These are phyloP conservation scores for Cryptus armator DNA, from an alignment of 2,888 invertebrate species.

Conservation along the genomic window DNA sequence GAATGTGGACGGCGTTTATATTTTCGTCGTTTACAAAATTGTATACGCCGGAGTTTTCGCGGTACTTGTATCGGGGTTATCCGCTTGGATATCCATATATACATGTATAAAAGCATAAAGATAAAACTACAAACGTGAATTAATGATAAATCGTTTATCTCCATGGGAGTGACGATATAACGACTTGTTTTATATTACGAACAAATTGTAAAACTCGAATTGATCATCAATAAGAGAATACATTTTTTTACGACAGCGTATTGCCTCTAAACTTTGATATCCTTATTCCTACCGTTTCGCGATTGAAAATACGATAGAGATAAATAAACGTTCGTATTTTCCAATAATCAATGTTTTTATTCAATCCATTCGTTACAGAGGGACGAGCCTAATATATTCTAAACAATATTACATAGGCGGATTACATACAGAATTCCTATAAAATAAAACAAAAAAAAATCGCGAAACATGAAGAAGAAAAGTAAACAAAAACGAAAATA, in stretches of 20 bases:
- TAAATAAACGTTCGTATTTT: conserved; percentile 13
- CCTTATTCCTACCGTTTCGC: not conserved
- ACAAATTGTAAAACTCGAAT: conserved; percentile 59
- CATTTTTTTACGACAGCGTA: conserved; percentile 54
- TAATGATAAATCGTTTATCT: conserved; percentile 27
- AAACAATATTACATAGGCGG: conserved; percentile 64
- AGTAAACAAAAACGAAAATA: conserved; percentile 39
- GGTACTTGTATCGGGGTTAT: conserved; percentile 29
- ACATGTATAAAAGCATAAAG: conserved; percentile 10
- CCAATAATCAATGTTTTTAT: conserved; percentile 71
- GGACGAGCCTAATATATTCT: conserved; percentile 59
- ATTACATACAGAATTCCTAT: conserved; percentile 64
- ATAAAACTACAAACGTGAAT: conserved; percentile 38
- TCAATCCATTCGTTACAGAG: conserved; percentile 68
- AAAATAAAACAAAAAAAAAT: conserved; percentile 61
- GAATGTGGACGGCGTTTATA: conserved; percentile 8
- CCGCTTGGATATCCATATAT: conserved; percentile 23
- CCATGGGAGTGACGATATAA: conserved; percentile 38
- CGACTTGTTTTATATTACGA: conserved; percentile 59
- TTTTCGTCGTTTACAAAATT: conserved; percentile 16
- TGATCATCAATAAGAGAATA: conserved; percentile 62
- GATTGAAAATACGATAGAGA: not conserved
- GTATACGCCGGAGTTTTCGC: conserved; percentile 5
- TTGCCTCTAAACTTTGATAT: not conserved
- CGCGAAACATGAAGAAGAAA: conserved; percentile 59